A percentile compares a stretch with the other conserved stretches of the same genome.
These are phyloP conservation scores for Podiceps cristatus DNA, from an alignment of 2,113 vertebrate species.

Conservation along the genomic window DNA sequence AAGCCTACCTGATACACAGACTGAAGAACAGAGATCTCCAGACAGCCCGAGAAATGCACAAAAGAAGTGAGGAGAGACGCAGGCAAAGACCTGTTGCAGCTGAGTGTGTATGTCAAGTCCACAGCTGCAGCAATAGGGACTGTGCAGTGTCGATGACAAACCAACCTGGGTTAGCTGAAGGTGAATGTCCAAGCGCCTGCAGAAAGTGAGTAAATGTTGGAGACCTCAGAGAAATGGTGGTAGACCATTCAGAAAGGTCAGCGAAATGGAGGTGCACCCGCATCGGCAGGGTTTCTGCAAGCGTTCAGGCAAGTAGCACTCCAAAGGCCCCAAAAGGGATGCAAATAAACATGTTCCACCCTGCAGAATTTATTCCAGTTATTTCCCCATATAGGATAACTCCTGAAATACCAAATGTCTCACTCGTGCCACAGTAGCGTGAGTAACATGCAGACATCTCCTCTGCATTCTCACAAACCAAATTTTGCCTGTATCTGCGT, in stretches of 20 bases:
- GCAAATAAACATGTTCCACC: too few relatives aligned
- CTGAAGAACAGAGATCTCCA: neutral
- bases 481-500: neutral
- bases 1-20: neutral
- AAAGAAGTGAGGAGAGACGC: neutral
- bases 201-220: neutral
- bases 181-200: neutral
- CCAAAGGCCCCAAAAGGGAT: too few relatives aligned
- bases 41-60: neutral
- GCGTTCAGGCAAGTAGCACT: too few relatives aligned
- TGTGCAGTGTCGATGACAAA: neutral
- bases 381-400: too few relatives aligned
- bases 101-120: neutral
- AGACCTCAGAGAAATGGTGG: neutral
- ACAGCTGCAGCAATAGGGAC: neutral
- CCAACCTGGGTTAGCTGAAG: neutral
- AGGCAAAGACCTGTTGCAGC: neutral
- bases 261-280: too few relatives aligned
- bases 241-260: too few relatives aligned
- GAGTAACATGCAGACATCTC: neutral
- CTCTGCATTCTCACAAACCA: neutral
- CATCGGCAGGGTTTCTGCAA: too few relatives aligned
- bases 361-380: too few relatives aligned
- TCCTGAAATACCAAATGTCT: too few relatives aligned
- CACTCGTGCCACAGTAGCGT: neutral